Evolutionary conservation across 2,113 vertebrate species (phyloP).

Genomic region (Centropus bengalensis): DNA sequence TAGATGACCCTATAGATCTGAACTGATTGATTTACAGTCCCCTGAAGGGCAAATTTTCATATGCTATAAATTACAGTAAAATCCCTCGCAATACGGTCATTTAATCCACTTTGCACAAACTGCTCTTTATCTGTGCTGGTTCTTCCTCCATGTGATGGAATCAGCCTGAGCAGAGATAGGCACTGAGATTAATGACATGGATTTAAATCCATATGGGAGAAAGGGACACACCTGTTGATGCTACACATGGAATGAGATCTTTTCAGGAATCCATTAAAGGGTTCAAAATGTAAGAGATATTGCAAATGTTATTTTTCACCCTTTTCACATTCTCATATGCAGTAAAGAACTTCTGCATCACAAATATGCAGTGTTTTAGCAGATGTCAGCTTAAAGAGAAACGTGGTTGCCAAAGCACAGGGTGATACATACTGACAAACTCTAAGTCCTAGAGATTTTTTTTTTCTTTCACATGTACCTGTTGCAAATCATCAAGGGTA

Average conservation of each 20-base stretch:
- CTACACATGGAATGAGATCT: background rate
- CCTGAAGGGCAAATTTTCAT: constrained; percentile 1
- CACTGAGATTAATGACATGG: background rate
- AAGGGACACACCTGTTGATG: constrained; percentile 10
- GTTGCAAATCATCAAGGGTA: background rate
- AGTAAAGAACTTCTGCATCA: background rate
- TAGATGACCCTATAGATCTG: background rate
- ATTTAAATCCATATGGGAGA: background rate
- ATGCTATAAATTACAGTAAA: constrained; percentile 6
- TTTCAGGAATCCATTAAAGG: background rate
- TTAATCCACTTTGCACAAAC: background rate
- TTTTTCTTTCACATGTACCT: background rate
- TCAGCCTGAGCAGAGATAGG: background rate
- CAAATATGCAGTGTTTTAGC: background rate
- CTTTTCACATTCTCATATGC: background rate
- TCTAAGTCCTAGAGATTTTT: background rate
- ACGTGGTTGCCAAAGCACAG: background rate
- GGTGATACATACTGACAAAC: background rate
- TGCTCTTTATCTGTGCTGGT: background rate
- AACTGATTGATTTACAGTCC: constrained; percentile 37
- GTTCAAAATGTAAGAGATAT: background rate
- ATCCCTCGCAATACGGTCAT: background rate
- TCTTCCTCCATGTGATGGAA: background rate
- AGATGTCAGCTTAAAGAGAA: background rate
- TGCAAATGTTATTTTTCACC: background rate